phyloP scores from a whole-genome alignment of 2,888 invertebrate genomes.

The Tuta absoluta region DNA sequence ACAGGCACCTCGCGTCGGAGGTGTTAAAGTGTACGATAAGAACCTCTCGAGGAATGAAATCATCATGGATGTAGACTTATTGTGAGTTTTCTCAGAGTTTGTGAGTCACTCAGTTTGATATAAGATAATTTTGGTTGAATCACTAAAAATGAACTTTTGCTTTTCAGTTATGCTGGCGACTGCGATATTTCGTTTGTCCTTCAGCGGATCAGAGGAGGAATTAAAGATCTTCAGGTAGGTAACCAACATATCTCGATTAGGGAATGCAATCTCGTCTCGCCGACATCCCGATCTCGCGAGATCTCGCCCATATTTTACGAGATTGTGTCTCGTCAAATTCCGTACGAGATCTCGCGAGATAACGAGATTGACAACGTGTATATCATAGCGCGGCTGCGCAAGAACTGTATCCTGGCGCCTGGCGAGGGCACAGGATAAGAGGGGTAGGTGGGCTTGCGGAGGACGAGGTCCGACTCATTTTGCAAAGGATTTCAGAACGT shows the following conservation, averaged over 20 bases:
- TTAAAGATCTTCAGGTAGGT: constrained; percentile 88
- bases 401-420: too few species aligned
- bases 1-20: constrained; percentile 95
- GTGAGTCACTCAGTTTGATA: not conserved
- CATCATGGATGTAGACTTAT: constrained; percentile 97
- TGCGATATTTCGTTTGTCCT: constrained; percentile 96
- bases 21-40: constrained; percentile 97
- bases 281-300: too few species aligned
- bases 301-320: too few species aligned
- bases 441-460: too few species aligned
- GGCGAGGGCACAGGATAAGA: too few species aligned
- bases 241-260: not conserved
- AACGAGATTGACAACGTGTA: too few species aligned
- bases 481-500: too few species aligned
- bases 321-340: constrained; percentile 84
- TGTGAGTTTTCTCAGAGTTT: constrained; percentile 82
- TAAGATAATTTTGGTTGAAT: too few species aligned
- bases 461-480: too few species aligned
- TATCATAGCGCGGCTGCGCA: too few species aligned
- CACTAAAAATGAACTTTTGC: not conserved
- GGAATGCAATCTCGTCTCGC: too few species aligned
- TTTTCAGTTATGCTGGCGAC: constrained; percentile 95
- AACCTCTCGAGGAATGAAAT: constrained; percentile 96
- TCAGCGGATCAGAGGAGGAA: constrained; percentile 90
- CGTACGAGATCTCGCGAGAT: too few species aligned